Conservation (phyloP, 1,140 invertebrate species). For the Hylaeus anthracinus region DNA sequence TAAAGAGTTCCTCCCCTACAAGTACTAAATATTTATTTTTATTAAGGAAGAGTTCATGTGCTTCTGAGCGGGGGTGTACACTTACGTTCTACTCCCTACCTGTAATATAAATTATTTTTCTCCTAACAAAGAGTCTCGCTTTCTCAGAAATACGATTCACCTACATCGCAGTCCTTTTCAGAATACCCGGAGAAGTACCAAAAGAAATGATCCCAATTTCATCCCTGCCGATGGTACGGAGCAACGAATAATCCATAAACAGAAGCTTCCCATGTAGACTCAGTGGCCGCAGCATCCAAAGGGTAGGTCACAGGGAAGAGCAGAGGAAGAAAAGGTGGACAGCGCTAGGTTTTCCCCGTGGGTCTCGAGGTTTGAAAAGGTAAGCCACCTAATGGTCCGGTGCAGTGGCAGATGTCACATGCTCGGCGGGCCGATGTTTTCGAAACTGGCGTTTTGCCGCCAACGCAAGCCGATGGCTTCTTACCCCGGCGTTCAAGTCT, state of each 20-base stretch:
- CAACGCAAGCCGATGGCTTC: conserved; percentile 74
- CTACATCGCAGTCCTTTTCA: too few relatives aligned
- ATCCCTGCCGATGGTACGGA: too few relatives aligned
- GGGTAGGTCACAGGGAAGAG: neutral
- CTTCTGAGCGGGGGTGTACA: too few relatives aligned
- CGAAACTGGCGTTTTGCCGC: conserved; percentile 74
- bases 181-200: too few relatives aligned
- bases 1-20: too few relatives aligned
- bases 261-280: neutral
- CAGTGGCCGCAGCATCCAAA: neutral
- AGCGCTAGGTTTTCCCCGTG: conserved; percentile 17
- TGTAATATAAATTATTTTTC: too few relatives aligned
- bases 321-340: neutral
- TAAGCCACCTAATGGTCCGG: conserved; percentile 56
- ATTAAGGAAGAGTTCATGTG: too few relatives aligned
- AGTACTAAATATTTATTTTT: too few relatives aligned
- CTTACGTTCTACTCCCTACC: too few relatives aligned
- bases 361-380: conserved; percentile 56
- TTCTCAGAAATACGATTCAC: too few relatives aligned
- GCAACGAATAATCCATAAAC: neutral
- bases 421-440: conserved; percentile 73
- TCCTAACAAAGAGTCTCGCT: too few relatives aligned
- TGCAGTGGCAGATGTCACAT: conserved; percentile 73
- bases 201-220: too few relatives aligned
- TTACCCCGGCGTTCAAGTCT: conserved; percentile 80